phyloP scores from a whole-genome alignment of 2,113 vertebrate species.

The Pomatorhinus ruficollis region DNA sequence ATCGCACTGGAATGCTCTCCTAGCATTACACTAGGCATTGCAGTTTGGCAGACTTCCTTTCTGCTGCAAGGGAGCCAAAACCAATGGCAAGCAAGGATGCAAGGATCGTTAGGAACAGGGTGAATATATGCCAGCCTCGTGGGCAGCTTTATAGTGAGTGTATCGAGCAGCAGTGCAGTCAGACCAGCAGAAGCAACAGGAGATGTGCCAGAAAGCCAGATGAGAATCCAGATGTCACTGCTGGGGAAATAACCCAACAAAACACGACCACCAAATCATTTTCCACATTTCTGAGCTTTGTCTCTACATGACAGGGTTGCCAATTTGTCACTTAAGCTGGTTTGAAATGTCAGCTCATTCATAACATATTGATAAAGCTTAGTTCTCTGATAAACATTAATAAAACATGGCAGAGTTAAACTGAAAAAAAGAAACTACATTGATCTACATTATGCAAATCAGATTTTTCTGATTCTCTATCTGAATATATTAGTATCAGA shows the following conservation, averaged over 20 bases:
- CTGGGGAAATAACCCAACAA: not conserved
- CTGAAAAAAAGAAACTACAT: not conserved
- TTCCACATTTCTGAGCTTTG: not conserved
- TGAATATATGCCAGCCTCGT: not conserved
- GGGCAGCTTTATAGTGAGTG: not conserved
- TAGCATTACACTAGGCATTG: not conserved
- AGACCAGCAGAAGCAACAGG: not conserved
- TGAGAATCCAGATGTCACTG: not conserved
- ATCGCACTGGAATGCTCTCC: not conserved
- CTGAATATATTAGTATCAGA: not conserved
- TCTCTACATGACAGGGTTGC: not conserved
- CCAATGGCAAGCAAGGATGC: not conserved
- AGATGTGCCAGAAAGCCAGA: slow-evolving; percentile 14
- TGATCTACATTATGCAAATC: not conserved
- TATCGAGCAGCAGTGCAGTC: not conserved
- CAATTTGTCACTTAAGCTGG: not conserved
- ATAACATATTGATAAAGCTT: not conserved
- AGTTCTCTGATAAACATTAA: not conserved
- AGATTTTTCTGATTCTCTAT: not conserved
- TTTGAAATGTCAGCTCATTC: not conserved
- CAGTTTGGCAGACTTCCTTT: not conserved
- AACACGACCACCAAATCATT: fast-evolving
- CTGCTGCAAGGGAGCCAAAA: not conserved
- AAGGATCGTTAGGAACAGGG: not conserved
- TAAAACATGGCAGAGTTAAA: slow-evolving; percentile 2